Evolutionary conservation across 2,797 vertebrate genomes (phyloP).

Genomic region (Brachyrhaphis roseni): DNA sequence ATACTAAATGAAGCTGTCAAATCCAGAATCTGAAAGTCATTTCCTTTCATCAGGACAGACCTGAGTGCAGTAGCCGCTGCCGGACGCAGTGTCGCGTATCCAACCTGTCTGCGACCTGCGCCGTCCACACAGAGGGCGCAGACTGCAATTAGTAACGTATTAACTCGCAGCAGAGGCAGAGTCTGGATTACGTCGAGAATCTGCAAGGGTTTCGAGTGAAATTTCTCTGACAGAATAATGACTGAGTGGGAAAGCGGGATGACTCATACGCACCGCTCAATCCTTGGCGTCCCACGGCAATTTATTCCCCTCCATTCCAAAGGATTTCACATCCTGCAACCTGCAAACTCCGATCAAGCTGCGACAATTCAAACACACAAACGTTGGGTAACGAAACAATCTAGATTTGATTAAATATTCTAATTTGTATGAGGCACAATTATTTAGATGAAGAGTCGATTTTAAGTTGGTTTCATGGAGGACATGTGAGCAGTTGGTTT

Average conservation of each 20-base stretch:
- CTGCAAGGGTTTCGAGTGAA: slow-evolving; percentile 48
- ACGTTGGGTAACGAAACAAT: background rate
- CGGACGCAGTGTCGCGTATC: slow-evolving; percentile 24
- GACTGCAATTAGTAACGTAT: slow-evolving; percentile 59
- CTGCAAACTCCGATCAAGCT: background rate
- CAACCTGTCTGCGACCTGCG: slow-evolving; percentile 32
- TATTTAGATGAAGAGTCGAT: background rate
- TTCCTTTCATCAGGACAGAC: slow-evolving; percentile 12
- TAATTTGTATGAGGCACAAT: background rate
- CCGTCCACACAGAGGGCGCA: slow-evolving; percentile 39
- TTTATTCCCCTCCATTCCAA: slow-evolving; percentile 41
- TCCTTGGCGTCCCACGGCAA: slow-evolving; percentile 60
- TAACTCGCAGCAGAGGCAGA: slow-evolving; percentile 56
- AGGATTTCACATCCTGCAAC: slow-evolving; percentile 36
- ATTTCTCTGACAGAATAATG: slow-evolving; percentile 71
- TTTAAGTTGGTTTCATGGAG: background rate
- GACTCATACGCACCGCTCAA: slow-evolving; percentile 69
- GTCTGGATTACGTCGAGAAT: slow-evolving; percentile 61
- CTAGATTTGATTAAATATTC: background rate
- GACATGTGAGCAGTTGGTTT: background rate
- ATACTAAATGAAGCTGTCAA: slow-evolving; percentile 15
- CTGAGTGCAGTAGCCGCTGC: slow-evolving; percentile 19
- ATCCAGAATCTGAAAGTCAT: slow-evolving; percentile 18
- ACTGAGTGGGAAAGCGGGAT: slow-evolving; percentile 65
- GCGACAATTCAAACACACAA: background rate